Evolutionary conservation across 1,140 invertebrate species (phyloP), one percentile per base, ranked within the genome.

Genomic region (Drosophila nigromelanica): DNA sequence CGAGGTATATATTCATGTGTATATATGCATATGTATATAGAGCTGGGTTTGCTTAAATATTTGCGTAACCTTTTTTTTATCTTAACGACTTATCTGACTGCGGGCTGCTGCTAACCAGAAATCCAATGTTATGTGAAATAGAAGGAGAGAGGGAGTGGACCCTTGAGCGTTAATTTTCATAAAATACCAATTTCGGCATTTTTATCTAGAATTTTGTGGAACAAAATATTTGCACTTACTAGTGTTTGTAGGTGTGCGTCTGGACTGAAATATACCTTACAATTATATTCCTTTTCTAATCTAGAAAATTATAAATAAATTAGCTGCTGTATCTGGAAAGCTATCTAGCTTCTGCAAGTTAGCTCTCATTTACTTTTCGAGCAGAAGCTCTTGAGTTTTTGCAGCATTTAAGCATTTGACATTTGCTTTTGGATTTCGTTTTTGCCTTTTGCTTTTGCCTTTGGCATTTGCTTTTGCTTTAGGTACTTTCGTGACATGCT

Each of bases 21-120:
- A 4, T 18, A 33, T 51, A 60, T 48, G 14, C 55, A 35, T 63
- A 37, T 15, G 18, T 12, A 21, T 10, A 43, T 15, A 3, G 59
- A 70, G 55, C 7, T 42, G 10, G 11, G 55, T 59, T 8, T 47
- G 61, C 58, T 70, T 80, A 82, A 87, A 76, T 75, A 87, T 87
- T 87, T 82, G 64, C 71, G 58, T 89, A 83, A 89, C 83, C 83
- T 89, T 89, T 89, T 89, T 89, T 89, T 69, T 89, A 89, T 89
- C 83, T 89, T 67, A 89, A 89, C 83, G 85, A 89, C 67, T 74
- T 73, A 89, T 89, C 83, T 76, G 37, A 76, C 50, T 68, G 59
- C 64, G 78, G 64, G 64, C 24, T 40, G 54, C 54, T 43, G 54
- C 68, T 55, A 67, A 69, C 54, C 73, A 75, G 35, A 71, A 72